phyloP scores from a whole-genome alignment of 2,888 invertebrate genomes.

The Ptychoptera albimana region DNA sequence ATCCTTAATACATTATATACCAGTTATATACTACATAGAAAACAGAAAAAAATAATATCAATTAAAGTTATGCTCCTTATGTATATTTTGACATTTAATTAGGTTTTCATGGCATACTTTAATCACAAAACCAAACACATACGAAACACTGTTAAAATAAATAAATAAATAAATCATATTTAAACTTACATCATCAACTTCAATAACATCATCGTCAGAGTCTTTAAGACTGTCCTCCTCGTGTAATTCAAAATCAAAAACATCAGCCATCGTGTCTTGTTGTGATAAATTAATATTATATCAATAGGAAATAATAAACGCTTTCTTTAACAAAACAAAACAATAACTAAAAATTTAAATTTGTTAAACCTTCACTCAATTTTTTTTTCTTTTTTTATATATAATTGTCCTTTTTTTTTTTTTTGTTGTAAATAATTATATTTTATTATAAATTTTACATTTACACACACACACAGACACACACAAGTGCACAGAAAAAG shows the following conservation, averaged over 20 bases:
- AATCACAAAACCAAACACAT: too few relatives aligned
- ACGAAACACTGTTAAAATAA: background rate
- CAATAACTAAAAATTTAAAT: background rate
- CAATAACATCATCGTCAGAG: slow-evolving; percentile 73
- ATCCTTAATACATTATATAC: too few relatives aligned
- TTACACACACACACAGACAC: too few relatives aligned
- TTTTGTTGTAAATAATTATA: background rate
- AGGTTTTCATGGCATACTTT: too few relatives aligned
- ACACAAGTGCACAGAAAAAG: too few relatives aligned
- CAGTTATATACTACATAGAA: too few relatives aligned
- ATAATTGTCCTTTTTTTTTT: background rate
- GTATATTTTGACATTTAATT: too few relatives aligned
- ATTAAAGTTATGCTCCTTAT: too few relatives aligned
- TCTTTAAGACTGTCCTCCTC: slow-evolving; percentile 57
- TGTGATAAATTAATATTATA: background rate
- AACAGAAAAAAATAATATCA: too few relatives aligned
- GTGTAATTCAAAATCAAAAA: slow-evolving; percentile 85
- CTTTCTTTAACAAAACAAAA: too few relatives aligned
- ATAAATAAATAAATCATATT: slow-evolving; percentile 6
- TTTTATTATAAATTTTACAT: too few relatives aligned
- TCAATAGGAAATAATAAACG: too few relatives aligned
- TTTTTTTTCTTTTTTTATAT: background rate
- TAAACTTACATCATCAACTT: slow-evolving; percentile 66
- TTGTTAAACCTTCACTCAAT: background rate
- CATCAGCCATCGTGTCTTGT: slow-evolving; percentile 51